Base-by-base conservation (phyloP, 2,888 invertebrate species). In the Eupithecia tripunctaria region DNA sequence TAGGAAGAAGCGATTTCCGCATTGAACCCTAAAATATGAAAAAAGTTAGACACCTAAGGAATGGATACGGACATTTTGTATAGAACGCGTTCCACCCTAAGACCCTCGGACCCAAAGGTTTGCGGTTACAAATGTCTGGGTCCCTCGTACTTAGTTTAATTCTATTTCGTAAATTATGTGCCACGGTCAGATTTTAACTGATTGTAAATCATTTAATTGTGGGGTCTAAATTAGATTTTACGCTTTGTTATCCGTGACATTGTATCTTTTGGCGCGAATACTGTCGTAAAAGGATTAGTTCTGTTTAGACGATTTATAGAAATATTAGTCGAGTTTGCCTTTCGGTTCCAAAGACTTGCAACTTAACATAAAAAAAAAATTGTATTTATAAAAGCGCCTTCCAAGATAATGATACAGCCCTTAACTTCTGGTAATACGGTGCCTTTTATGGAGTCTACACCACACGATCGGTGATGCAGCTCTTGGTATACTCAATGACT, bases 121-220 rank as follows among this genome's bases (percentile, higher is more conserved):
- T 71, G 76, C 69, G 76, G 76, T 75, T 72, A 74, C 78, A 73
- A 71, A 73, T 72, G 73, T 73, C 73, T 73, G 76, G 74, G 67
- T 63, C 72, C 72, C 72, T 70, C 71, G 68, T 72, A 62, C 75
- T 76, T 78, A 78, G 73, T 71, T 70, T 78, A 76, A 78, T 75
- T 76, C 78, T 71, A 75, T 78, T 75, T 72, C 68, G 77, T 71
- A 72, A 74, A 74, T 75, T 70, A 77, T 73, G 72, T 78, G 74
- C 71, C 60, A 76, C 70, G 77, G 75, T 71, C 67, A 75, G 73
- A 75, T 71, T 72, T 67, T 51, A 68, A 65, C 64, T 64, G 71
- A 75, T 75, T 75, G 67, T 68, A 72, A 70, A 72, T 70, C 75
- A 68, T 72, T 75, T 75, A 72, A 75, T 72, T 74, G 69, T 69